phyloP scores from a whole-genome alignment of 2,888 invertebrate genomes.

The Gastracanthus pulcherrimus region DNA sequence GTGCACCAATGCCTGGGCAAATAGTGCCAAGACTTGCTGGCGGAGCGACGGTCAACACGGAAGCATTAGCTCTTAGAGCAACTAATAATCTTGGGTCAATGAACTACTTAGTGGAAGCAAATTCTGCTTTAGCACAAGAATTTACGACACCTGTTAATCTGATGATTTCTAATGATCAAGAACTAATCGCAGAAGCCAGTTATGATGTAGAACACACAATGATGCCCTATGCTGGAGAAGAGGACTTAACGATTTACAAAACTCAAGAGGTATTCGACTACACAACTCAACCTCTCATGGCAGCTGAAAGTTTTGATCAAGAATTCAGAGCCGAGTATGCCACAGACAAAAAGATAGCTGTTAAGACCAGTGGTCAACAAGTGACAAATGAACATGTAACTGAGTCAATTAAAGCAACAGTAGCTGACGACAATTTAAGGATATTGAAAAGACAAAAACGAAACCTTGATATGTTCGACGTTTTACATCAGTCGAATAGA shows the following conservation, averaged over 20 bases:
- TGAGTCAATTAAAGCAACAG: not conserved
- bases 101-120: not conserved
- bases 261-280: not conserved
- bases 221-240: too few relatives aligned
- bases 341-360: not conserved
- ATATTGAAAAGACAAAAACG: slow-evolving; percentile 37
- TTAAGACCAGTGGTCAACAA: not conserved
- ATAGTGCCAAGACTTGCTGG: not conserved
- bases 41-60: not conserved
- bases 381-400: not conserved
- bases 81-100: too few relatives aligned
- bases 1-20: not conserved
- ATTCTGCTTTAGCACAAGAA: not conserved
- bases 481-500: slow-evolving; percentile 39
- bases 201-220: not conserved
- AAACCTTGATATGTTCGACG: slow-evolving; percentile 33
- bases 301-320: not conserved
- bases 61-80: not conserved
- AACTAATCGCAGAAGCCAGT: not conserved
- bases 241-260: not conserved
- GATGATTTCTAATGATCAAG: not conserved
- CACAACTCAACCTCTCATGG: not conserved
- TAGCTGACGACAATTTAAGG: not conserved
- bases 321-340: not conserved
- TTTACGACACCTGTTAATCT: not conserved